These are phyloP conservation scores for Aethina tumida DNA, from an alignment of 1,140 invertebrate species.

Conservation along the genomic window DNA sequence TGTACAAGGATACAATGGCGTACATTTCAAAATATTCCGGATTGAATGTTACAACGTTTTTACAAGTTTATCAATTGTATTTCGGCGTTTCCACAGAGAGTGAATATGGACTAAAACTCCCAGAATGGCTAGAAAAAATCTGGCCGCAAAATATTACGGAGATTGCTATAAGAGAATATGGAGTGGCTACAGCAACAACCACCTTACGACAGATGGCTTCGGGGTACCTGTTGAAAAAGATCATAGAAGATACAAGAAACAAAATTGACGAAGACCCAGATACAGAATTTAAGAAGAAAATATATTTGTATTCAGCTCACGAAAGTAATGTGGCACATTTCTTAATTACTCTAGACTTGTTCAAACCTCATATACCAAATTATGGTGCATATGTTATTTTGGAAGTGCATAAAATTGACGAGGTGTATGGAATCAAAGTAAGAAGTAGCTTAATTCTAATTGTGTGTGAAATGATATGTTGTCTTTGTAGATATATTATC, in stretches of 20 bases:
- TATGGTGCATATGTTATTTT: slow-evolving; percentile 39
- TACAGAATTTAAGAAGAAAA: slow-evolving; percentile 45
- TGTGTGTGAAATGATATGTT: slow-evolving; percentile 1
- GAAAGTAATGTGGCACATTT: slow-evolving; percentile 62
- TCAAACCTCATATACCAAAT: slow-evolving; percentile 49
- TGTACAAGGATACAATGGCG: slow-evolving; percentile 13
- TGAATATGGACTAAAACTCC: slow-evolving; percentile 46
- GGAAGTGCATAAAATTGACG: slow-evolving; percentile 21
- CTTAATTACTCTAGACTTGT: slow-evolving; percentile 53
- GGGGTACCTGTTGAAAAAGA: slow-evolving; percentile 47
- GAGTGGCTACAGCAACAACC: slow-evolving; percentile 15
- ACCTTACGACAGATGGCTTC: slow-evolving; percentile 16
- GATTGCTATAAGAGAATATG: slow-evolving; percentile 34
- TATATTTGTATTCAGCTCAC: slow-evolving; percentile 60
- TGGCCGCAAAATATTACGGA: slow-evolving; percentile 47
- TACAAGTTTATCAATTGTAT: slow-evolving; percentile 19
- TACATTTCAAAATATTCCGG: slow-evolving; percentile 22
- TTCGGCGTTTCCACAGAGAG: slow-evolving; percentile 28
- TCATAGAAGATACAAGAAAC: slow-evolving; percentile 44
- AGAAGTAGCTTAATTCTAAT: neutral
- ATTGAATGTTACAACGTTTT: slow-evolving; percentile 18
- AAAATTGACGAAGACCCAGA: slow-evolving; percentile 38
- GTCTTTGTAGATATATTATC: slow-evolving; percentile 27
- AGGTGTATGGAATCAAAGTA: slow-evolving; percentile 19
- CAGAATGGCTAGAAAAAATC: slow-evolving; percentile 49